These are phyloP conservation scores for Gadopsis bispinosus DNA, from an alignment of 2,797 vertebrate genomes.

Conservation along the genomic window DNA sequence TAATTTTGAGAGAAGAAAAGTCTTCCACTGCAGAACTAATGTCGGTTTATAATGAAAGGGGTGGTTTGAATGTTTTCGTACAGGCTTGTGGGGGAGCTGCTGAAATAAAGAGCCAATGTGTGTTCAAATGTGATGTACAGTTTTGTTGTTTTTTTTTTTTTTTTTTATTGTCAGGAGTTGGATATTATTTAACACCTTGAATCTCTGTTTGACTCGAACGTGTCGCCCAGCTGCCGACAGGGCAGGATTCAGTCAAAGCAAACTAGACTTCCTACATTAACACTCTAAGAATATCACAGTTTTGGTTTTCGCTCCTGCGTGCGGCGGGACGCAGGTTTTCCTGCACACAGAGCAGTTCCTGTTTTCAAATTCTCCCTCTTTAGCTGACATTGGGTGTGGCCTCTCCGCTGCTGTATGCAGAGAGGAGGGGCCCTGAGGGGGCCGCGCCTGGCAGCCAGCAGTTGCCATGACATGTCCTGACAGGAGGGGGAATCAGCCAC, in stretches of 20 bases:
- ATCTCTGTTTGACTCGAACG: neutral
- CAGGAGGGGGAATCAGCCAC: conserved; percentile 30
- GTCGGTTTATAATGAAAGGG: conserved; percentile 14
- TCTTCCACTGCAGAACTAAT: conserved; percentile 29
- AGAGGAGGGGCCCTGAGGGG: conserved; percentile 10
- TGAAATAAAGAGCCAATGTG: conserved; percentile 74
- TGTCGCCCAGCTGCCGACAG: neutral
- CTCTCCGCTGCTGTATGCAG: conserved; percentile 31
- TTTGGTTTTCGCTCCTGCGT: neutral
- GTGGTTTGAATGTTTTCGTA: conserved; percentile 53
- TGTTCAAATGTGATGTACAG: conserved; percentile 10
- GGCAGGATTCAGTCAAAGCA: conserved; percentile 2
- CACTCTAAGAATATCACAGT: neutral
- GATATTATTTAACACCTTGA: too few species aligned
- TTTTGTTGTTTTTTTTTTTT: neutral
- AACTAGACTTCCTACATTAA: neutral
- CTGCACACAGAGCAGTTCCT: conserved; percentile 44
- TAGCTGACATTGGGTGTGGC: conserved; percentile 41
- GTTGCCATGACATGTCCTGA: conserved; percentile 34
- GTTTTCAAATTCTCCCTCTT: conserved; percentile 78
- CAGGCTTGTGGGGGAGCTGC: conserved; percentile 56
- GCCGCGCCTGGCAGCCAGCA: conserved; percentile 15
- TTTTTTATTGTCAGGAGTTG: neutral
- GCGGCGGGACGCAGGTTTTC: neutral
- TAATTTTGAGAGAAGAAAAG: conserved; percentile 19